Percentiles rank a stretch among this genome's conserved stretches.
Evolutionary conservation across 1,140 invertebrate genomes (phyloP).

Genomic region (roundworm (Caenorhabditis elegans)): WBcel235 BX284604.4:3665001-3665500

Average conservation of each 20-base stretch:
- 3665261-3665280: neutral
- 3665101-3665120: too few species aligned
- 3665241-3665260: slow-evolving; percentile 28
- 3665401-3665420: slow-evolving; percentile 42
- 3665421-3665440: slow-evolving; percentile 47
- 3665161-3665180: too few species aligned
- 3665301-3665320: slow-evolving; percentile 20
- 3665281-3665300: neutral
- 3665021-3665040: slow-evolving; percentile 41
- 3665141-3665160: slow-evolving; percentile 33
- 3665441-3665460: slow-evolving; percentile 44
- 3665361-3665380: slow-evolving; percentile 47
- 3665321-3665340: slow-evolving; percentile 31
- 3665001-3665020: slow-evolving; percentile 21
- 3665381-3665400: slow-evolving; percentile 39
- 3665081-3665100: neutral
- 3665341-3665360: slow-evolving; percentile 43
- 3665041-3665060: slow-evolving; percentile 37
- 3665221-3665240: slow-evolving; percentile 3
- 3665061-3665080: slow-evolving; percentile 38
- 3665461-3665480: slow-evolving; percentile 46
- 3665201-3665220: neutral
- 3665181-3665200: too few species aligned
- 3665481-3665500: slow-evolving; percentile 24
- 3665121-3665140: neutral